Evolutionary conservation across 2,888 invertebrate genomes (phyloP), one percentile per base, ranked within the genome.

Genomic region (Pammene aurita): DNA sequence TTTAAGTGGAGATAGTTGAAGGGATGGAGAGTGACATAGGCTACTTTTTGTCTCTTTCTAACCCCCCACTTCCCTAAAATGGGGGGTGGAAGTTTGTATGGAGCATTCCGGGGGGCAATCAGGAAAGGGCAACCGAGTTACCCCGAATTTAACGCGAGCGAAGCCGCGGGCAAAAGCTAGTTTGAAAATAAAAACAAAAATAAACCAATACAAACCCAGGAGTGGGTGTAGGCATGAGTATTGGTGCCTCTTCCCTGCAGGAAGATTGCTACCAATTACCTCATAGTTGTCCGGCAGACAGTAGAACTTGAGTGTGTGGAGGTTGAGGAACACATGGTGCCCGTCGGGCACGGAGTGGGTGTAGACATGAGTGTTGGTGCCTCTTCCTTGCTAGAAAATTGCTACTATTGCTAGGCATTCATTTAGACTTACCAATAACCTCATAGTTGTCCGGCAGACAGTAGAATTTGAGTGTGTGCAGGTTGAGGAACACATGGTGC

Each of bases 221-320:
- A 98, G 89, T 99, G 99, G 0, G 99, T 99, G 85, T 99, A 99
- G 0, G 99, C 99, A 92, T 99, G 98, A 0, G 99, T 99, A 82
- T 98, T 98, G 7, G 97, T 97, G 0, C 99, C 99, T 82, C 99
- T 94, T 0, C 99, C 98, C 95, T 96, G 93, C 58, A 80, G 83
- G 18, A 42, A 42, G 13, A 18, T 7, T n/a, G n/a, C n/a, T 94
- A 96, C 98, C 98, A 78, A 99, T 97, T 77, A 99, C 98, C 94
- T 99, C 98, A 93, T 99, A 99, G 88, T 99, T 99, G 84, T 99
- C 99, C 0, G 99, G 99, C 72, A 99, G 93, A 84, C 99, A 99
- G 88, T 99, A 99, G 90, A 99, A 99, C 83, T 98, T 97, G 71
- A 99, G 93, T 0, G 99, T 99, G 77, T 97, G 97, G 62, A 99